These are phyloP conservation scores for Opisthocomus hoazin DNA, from an alignment of 2,113 vertebrate species.

Conservation along the genomic window DNA sequence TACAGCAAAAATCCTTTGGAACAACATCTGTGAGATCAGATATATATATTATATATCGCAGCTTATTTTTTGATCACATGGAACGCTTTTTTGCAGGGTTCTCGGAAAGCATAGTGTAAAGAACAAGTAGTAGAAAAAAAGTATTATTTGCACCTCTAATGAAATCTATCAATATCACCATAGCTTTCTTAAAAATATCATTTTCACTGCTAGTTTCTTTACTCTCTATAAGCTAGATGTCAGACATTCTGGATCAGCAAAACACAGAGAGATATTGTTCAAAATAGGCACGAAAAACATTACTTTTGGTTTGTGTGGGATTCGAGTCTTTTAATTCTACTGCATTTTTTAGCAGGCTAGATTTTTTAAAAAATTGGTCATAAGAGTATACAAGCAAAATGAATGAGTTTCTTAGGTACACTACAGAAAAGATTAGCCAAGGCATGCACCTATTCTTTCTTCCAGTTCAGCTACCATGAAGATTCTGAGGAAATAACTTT, in stretches of 20 bases:
- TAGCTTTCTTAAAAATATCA: background rate
- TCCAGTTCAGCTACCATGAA: constrained; percentile 6
- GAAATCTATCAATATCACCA: background rate
- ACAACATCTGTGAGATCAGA: background rate
- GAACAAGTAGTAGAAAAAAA: background rate
- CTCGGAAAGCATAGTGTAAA: background rate
- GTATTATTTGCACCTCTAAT: background rate
- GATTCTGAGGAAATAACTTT: constrained; percentile 44
- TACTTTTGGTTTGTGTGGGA: background rate
- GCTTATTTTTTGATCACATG: background rate
- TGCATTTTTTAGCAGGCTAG: background rate
- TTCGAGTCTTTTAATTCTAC: background rate
- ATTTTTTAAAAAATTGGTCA: background rate
- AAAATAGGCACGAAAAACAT: background rate
- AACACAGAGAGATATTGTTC: background rate
- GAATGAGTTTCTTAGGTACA: background rate
- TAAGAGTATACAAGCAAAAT: background rate
- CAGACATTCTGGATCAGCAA: background rate
- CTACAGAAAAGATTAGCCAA: background rate
- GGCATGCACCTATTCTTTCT: background rate
- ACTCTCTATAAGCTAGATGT: background rate
- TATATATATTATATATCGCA: background rate
- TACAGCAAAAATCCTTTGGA: background rate
- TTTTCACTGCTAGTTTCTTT: background rate
- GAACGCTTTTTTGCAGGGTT: background rate